Evolutionary conservation across 2,113 vertebrate species (phyloP).

Genomic region (Pelecanoides urinatrix): DNA sequence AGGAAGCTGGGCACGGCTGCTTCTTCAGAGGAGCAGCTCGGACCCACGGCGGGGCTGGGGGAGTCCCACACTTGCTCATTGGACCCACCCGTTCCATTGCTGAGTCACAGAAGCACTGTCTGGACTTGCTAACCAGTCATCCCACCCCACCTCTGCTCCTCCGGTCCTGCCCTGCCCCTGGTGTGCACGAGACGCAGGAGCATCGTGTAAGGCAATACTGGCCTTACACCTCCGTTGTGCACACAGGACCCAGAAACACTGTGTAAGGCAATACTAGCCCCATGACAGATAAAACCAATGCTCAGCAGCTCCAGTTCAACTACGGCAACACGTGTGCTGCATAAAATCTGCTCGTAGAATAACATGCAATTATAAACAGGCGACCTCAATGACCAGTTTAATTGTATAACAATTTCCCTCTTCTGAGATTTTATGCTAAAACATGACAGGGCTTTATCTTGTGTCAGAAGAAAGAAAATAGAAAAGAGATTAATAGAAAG

Average conservation of each 20-base stretch:
- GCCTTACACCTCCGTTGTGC: neutral
- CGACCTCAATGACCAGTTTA: neutral
- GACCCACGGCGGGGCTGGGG: neutral
- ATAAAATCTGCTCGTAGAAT: neutral
- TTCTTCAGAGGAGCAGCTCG: neutral
- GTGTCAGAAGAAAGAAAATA: neutral
- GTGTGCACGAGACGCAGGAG: neutral
- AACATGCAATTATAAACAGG: neutral
- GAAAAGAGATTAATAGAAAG: neutral
- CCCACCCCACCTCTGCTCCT: neutral
- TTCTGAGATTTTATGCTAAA: neutral
- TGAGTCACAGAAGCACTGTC: fast-evolving
- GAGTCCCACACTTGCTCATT: neutral
- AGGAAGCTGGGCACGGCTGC: neutral
- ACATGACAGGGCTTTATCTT: neutral
- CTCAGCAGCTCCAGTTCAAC: neutral
- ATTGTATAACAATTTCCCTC: neutral
- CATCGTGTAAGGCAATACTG: neutral
- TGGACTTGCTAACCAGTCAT: neutral
- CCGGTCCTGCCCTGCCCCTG: neutral
- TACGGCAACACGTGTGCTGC: fast-evolving
- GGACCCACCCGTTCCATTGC: neutral
- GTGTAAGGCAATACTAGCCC: neutral
- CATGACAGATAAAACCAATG: neutral
- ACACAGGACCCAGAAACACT: neutral